phyloP scores from a whole-genome alignment of 2,113 vertebrate species.

The Microcebus ravelobensis region DNA sequence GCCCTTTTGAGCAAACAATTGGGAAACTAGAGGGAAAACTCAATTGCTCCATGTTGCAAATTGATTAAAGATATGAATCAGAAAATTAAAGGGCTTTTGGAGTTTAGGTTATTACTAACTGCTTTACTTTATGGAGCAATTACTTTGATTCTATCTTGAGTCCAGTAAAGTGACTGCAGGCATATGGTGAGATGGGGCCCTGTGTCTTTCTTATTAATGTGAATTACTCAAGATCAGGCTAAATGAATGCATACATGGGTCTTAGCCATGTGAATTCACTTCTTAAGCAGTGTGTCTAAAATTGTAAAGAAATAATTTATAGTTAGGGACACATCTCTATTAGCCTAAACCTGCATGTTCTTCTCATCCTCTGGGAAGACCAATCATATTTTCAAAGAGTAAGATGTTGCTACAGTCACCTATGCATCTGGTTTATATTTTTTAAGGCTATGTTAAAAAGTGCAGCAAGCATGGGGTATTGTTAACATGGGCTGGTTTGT shows the following conservation, averaged over 20 bases:
- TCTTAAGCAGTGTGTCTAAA: constrained; percentile 38
- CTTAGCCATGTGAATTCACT: constrained; percentile 40
- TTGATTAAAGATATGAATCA: constrained; percentile 85
- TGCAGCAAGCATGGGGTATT: neutral
- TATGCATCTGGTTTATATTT: neutral
- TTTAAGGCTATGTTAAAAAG: neutral
- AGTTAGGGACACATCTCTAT: neutral
- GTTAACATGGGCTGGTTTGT: neutral
- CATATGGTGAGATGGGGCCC: neutral
- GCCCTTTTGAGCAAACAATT: constrained; percentile 80
- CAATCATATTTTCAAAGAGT: neutral
- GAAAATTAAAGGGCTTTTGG: constrained; percentile 82
- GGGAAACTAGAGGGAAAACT: constrained; percentile 78
- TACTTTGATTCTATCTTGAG: constrained; percentile 80
- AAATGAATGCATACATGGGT: neutral
- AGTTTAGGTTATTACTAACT: constrained; percentile 80
- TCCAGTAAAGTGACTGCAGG: constrained; percentile 60
- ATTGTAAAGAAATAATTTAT: constrained; percentile 27
- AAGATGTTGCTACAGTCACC: neutral
- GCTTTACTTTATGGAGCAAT: constrained; percentile 79
- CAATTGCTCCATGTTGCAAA: constrained; percentile 77
- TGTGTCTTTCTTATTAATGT: constrained; percentile 57
- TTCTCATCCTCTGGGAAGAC: neutral
- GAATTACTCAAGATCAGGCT: constrained; percentile 24
- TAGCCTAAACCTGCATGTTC: neutral